A percentile compares a stretch with the other conserved stretches of the same genome.
These are phyloP conservation scores for Ophthalmotilapia sp. DNA, from an alignment of 2,113 vertebrate genomes.

Conservation along the genomic window DNA sequence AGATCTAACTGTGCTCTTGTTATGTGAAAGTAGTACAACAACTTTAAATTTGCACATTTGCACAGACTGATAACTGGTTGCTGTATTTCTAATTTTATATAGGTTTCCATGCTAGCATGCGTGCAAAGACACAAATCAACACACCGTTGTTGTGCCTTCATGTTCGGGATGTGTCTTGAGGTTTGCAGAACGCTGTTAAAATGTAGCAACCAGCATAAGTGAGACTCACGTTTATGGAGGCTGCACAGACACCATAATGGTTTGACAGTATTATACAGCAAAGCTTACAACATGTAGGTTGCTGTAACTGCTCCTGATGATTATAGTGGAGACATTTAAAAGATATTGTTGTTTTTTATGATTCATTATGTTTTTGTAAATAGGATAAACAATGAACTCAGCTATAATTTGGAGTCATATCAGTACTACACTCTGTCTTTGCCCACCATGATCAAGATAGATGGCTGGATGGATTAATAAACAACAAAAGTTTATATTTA, in stretches of 20 bases:
- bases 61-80: not conserved
- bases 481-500: not conserved
- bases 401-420: not conserved
- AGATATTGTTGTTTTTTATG: not conserved
- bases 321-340: not conserved
- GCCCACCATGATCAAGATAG: accelerated
- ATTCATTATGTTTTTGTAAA: not conserved
- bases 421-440: not conserved
- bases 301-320: accelerated
- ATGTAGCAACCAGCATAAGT: accelerated
- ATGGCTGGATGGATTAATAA: not conserved
- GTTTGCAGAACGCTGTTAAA: not conserved
- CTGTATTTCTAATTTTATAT: accelerated
- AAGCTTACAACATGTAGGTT: not conserved
- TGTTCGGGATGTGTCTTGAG: not conserved
- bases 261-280: not conserved
- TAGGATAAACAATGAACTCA: accelerated
- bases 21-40: not conserved
- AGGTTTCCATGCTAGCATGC: not conserved
- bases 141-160: not conserved
- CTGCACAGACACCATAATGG: not conserved
- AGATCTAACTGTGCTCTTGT: accelerated
- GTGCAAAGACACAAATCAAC: not conserved
- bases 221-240: accelerated
- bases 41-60: not conserved